Evolutionary conservation across 2,797 vertebrate species (phyloP).

Genomic region (Sebastolobus altivelis): DNA sequence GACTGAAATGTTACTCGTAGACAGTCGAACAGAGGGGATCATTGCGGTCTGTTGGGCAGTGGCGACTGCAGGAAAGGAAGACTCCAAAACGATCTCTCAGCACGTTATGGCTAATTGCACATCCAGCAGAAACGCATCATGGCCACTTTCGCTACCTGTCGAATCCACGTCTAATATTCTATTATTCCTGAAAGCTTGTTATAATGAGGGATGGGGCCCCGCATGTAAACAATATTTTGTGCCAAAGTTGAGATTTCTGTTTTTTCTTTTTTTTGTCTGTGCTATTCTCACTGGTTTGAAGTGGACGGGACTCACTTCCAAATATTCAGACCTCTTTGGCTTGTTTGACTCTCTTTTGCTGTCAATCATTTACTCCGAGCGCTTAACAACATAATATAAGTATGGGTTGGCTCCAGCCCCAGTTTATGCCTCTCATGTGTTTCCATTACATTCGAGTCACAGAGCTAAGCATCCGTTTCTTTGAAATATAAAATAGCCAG

Average conservation of each 20-base stretch:
- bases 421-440: too few species aligned
- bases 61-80: background rate
- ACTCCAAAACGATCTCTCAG: background rate
- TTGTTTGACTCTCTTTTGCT: background rate
- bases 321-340: background rate
- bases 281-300: background rate
- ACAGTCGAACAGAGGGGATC: background rate
- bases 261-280: background rate
- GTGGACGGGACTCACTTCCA: background rate
- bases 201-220: background rate
- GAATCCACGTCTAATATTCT: background rate
- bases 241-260: background rate
- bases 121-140: background rate
- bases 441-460: background rate
- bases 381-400: background rate
- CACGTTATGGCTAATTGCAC: constrained; percentile 15
- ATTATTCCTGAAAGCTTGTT: background rate
- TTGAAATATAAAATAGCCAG: too few species aligned
- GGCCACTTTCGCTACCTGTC: background rate
- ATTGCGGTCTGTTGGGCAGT: background rate
- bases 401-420: too few species aligned
- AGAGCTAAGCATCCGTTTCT: background rate
- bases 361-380: background rate
- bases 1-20: background rate
- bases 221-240: background rate